Evolutionary conservation across 2,888 invertebrate species (phyloP), one percentile per base, ranked within the genome.

Genomic region (Eurois occulta): DNA sequence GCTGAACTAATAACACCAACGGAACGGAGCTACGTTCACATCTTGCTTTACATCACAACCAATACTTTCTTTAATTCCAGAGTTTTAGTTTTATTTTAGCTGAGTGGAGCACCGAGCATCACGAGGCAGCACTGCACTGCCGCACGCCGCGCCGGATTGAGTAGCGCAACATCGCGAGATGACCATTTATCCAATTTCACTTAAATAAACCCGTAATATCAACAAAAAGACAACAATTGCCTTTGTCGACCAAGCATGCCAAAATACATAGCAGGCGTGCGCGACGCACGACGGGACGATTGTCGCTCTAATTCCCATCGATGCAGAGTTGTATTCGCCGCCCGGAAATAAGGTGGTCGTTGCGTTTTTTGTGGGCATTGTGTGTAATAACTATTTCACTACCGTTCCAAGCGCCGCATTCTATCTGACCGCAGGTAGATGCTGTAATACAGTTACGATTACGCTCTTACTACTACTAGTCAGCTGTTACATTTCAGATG

Each of bases 131-230:
- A 90, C 93, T 92, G 92, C 93, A 90, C 94, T 86, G 92, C 88
- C 90, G 92, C 92, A 88, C 89, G 84, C 93, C 90, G 89, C 92
- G 88, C 91, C 87, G 91, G 93, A 94, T 96, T 96, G 96, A 96
- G 93, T 93, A 93, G 94, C 91, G 91, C 92, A 93, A 95, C 94
- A 94, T 94, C 89, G 92, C 92, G 94, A 95, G 94, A 94, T 95
- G 94, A 95, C 95, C 96, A 96, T 97, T 97, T 97, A 97, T 96
- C 95, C 94, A 95, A 96, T 96, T 97, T 96, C 96, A 94, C 96
- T 96, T 96, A 96, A 96, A 96, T 96, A 95, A 95, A 96, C 95
- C 94, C 91, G 95, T 95, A 95, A 95, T 96, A 93, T 95, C 92
- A 92, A 94, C 94, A 96, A 96, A 96, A 96, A 95, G 95, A 94